Evolutionary conservation across 2,888 invertebrate species (phyloP).

Genomic region (Netelia melanura): DNA sequence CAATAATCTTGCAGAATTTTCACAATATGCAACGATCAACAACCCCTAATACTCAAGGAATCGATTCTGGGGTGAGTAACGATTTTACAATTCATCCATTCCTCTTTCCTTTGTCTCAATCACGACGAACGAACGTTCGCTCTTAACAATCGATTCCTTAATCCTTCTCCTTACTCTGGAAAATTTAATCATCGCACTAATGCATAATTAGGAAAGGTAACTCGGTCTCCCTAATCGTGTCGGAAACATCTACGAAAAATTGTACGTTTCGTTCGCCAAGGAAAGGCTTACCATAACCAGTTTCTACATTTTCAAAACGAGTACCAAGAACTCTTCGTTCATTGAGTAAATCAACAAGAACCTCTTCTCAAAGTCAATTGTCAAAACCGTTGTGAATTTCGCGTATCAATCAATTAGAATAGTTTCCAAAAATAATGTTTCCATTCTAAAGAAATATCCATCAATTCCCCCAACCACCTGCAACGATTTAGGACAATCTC

Average conservation of each 20-base stretch:
- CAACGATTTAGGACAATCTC: not conserved
- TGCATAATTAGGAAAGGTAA: not conserved
- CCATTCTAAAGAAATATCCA: not conserved
- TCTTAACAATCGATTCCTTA: not conserved
- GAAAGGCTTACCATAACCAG: too few species aligned
- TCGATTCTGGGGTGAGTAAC: constrained; percentile 90
- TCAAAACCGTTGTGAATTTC: not conserved
- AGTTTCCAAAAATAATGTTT: not conserved
- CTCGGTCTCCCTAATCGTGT: not conserved
- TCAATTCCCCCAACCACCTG: not conserved
- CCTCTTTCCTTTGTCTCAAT: not conserved
- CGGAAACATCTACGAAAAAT: too few species aligned
- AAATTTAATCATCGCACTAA: not conserved
- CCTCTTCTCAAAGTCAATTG: not conserved
- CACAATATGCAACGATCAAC: constrained; percentile 91
- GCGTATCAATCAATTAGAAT: not conserved
- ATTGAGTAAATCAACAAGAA: not conserved
- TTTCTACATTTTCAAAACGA: too few species aligned
- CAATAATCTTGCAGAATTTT: constrained; percentile 87
- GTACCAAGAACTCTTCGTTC: too few species aligned
- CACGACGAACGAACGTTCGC: not conserved
- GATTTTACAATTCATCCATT: constrained; percentile 3
- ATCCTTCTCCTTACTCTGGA: not conserved
- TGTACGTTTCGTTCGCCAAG: too few species aligned
- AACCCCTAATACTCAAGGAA: constrained; percentile 92